phyloP scores from a whole-genome alignment of 2,797 vertebrate species.

The Peromyscus melanophrys region DNA sequence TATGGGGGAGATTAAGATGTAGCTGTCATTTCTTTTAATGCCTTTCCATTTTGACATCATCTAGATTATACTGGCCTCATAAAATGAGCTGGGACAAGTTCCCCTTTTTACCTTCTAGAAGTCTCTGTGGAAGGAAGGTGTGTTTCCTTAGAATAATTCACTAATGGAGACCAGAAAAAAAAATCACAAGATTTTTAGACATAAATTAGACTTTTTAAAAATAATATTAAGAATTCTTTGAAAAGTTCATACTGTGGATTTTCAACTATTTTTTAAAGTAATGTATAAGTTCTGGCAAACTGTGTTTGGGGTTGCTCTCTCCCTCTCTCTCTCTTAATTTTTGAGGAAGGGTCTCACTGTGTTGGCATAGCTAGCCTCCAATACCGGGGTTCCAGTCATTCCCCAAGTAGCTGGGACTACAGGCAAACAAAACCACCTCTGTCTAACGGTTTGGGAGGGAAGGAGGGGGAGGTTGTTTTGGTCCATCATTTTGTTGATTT shows the following conservation, averaged over 20 bases:
- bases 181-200: constrained; percentile 5
- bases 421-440: background rate
- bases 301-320: background rate
- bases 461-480: background rate
- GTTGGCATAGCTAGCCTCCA: background rate
- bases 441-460: background rate
- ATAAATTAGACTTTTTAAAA: constrained; percentile 55
- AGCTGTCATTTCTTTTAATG: constrained; percentile 61
- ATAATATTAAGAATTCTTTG: constrained; percentile 25
- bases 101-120: constrained; percentile 32
- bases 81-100: constrained; percentile 40
- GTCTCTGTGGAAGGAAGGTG: constrained; percentile 10
- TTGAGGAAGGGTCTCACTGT: background rate
- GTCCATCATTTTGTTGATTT: background rate
- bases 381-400: background rate
- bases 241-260: background rate
- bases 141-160: constrained; percentile 63
- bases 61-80: constrained; percentile 35
- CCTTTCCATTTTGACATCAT: constrained; percentile 51
- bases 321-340: background rate
- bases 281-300: constrained; percentile 16
- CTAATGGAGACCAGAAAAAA: background rate
- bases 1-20: constrained; percentile 18
- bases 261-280: background rate
- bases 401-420: background rate